Percentiles rank a stretch among this genome's conserved stretches.
Conservation (phyloP, 1,140 invertebrate species). For the Drosophila funebris region DNA sequence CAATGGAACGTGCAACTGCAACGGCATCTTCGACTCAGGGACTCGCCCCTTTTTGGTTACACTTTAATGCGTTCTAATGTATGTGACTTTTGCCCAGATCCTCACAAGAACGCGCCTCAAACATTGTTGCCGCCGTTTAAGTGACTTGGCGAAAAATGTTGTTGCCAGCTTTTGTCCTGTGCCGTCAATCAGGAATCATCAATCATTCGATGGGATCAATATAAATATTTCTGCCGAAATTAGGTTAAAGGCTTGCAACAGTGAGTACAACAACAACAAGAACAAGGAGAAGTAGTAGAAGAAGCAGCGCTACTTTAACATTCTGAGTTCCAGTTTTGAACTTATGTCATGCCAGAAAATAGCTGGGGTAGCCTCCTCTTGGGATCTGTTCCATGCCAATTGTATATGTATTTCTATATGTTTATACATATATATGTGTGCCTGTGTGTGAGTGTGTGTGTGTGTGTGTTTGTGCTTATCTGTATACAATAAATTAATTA, state of each 20-base stretch:
- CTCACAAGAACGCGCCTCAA: conserved; percentile 32
- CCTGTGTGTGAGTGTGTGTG: background rate
- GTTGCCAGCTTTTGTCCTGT: conserved; percentile 46
- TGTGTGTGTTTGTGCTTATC: conserved; percentile 19
- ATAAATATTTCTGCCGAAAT: conserved; percentile 80
- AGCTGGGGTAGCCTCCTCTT: conserved; percentile 23
- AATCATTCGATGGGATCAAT: conserved; percentile 72
- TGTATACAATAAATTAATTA: conserved; percentile 80
- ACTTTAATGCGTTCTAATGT: conserved; percentile 83
- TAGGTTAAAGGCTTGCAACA: conserved; percentile 70
- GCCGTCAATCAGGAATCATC: conserved; percentile 59
- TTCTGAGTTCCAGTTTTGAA: conserved; percentile 51
- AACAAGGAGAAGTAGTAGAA: background rate
- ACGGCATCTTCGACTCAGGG: conserved; percentile 14
- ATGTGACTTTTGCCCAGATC: conserved; percentile 78
- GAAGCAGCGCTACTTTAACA: background rate
- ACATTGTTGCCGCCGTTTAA: conserved; percentile 60
- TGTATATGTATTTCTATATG: background rate
- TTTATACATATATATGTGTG: no score
- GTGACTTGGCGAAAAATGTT: conserved; percentile 68
- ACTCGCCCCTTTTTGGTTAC: conserved; percentile 71
- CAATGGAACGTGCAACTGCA: conserved; percentile 49
- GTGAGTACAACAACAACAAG: background rate
- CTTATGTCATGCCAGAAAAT: conserved; percentile 68
- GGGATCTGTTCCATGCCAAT: conserved; percentile 11